Evolutionary conservation across 2,113 vertebrate genomes (phyloP).

Genomic region (Pterocles gutturalis): DNA sequence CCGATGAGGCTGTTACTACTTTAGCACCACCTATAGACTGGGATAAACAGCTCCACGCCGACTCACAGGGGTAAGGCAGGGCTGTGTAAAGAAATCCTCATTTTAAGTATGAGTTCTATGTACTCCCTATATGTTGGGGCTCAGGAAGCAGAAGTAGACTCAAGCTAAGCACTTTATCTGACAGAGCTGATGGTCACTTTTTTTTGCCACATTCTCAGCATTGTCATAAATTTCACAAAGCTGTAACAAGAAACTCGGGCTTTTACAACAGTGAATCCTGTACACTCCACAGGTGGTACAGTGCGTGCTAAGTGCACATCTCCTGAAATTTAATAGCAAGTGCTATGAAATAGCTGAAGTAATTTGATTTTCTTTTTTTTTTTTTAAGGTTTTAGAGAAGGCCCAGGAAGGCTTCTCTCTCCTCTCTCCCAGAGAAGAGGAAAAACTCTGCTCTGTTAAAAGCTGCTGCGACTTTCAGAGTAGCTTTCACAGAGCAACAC

Average conservation of each 20-base stretch:
- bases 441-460: neutral
- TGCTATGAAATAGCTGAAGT: neutral
- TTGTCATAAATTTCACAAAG: neutral
- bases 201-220: neutral
- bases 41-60: fast-evolving
- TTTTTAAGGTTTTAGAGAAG: neutral
- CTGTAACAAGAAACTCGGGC: neutral
- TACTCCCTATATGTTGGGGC: neutral
- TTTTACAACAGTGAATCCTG: neutral
- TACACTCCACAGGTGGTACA: neutral
- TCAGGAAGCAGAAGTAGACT: neutral
- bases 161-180: neutral
- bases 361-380: neutral
- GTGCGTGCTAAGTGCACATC: fast-evolving
- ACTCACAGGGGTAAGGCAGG: neutral
- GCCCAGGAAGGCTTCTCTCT: neutral
- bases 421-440: neutral
- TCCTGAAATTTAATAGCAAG: neutral
- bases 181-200: neutral
- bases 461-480: neutral
- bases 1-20: neutral
- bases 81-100: neutral
- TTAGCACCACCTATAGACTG: conserved; percentile 5
- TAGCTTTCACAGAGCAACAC: neutral
- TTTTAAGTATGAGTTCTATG: fast-evolving